Evolutionary conservation across 1,140 invertebrate genomes (phyloP), one percentile per base, ranked within the genome.

Genomic region (Tetragnatha versicolor): DNA sequence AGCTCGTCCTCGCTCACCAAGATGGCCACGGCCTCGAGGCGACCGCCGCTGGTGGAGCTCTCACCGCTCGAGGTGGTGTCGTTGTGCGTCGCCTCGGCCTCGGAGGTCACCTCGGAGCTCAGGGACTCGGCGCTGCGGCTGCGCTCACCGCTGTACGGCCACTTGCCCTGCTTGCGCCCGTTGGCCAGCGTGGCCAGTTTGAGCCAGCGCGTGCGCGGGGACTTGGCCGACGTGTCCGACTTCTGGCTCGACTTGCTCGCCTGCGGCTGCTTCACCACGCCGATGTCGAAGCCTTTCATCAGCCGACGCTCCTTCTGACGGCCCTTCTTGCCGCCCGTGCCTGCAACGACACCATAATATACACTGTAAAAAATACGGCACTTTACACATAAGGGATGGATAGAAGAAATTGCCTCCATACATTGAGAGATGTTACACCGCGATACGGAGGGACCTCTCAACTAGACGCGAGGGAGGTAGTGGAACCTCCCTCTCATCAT

Each of bases 291-390:
- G 2, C 95, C 95, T 85, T 97, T 97, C 94, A 96, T 96, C 31
- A 97, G 87, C 0, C 94, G 90, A 0, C 95, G 89, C 84, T 96
- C 94, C 86, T 95, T 95, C 85, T 96, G 94, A 0, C 94, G 90
- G 84, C 95, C 96, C 87, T 96, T 96, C 87, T 96, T 96, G 37
- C 95, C 94, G 79, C 94, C 93, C 81, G 93, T 91, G 84, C 93
- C 93, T 91, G 88, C 49, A 84, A 81, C n/a, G n/a, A n/a, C n/a
- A n/a, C n/a, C n/a, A n/a, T n/a, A n/a, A n/a, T n/a, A n/a, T n/a
- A n/a, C n/a, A n/a, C n/a, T n/a, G n/a, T n/a, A n/a, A n/a, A n/a
- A n/a, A n/a, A n/a, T n/a, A n/a, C n/a, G n/a, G n/a, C n/a, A n/a
- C n/a, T n/a, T n/a, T n/a, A n/a, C n/a, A n/a, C n/a, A n/a, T n/a